Base-by-base conservation (phyloP, 2,113 vertebrate genomes). In the Dipodomys spectabilis region DNA sequence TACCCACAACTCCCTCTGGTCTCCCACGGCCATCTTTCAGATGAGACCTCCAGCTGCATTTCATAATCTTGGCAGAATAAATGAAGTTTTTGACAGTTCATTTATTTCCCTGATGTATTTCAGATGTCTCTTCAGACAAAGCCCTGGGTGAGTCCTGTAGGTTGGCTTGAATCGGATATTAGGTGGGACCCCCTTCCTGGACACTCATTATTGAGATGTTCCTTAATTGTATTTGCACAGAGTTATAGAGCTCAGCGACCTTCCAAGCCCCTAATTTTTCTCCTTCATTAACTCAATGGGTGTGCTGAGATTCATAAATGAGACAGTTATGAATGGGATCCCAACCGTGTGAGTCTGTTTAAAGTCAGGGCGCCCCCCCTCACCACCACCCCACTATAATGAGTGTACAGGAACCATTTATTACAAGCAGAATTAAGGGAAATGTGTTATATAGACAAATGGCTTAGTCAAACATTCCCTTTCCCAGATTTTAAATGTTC, bases 91-190 rank as follows among this genome's bases (percentile, higher is more conserved):
- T 94, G 94, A 94, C 95, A 96, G 94, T 94, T 97, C 53, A 96
- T 97, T 96, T 95, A 95, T 97, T 96, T 97, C 84, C 45, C 65
- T 97, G 95, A 97, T 95, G 23, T 93, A 97, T 97, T 93, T 96
- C 94, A 96, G 82, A 91, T 95, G 97, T 96, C 92, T 95, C 85
- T 83, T 69, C 81, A 95, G 95, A 95, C 78, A 88, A 92, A 95
- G 95, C 27, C 0, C 94, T 64, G 32, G 78, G 74, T 77, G 72
- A 92, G 65, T 90, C 77, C 81, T 87, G 86, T 88, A 81, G 84
- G 91, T 94, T 95, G 90, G 90, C 95, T 87, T 84, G 92, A 96
- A 96, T 96, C 91, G 93, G 96, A 96, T 96, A 96, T 96, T 93
- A 95, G 95, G 82, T 80, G 62, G 71, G 90, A 85, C 35, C 68